These are phyloP conservation scores for Epizoanthus fatuus DNA, from an alignment of 92 coral and sea anemone species.

Conservation along the genomic window DNA sequence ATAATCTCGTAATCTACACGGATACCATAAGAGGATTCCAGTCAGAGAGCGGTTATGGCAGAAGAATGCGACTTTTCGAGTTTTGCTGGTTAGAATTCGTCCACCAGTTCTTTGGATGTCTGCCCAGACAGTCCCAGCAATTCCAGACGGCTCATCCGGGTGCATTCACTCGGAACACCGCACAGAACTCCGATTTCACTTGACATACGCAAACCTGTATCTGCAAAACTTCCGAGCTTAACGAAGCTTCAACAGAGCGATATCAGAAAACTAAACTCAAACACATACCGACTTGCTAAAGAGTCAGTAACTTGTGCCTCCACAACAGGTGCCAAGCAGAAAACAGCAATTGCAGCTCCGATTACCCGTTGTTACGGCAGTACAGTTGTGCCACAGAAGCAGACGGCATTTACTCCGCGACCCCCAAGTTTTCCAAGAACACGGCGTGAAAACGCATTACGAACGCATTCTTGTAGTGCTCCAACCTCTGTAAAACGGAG, in stretches of 20 bases:
- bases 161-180: not conserved
- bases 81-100: not conserved
- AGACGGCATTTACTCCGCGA: conserved; percentile 8
- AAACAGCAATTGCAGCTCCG: not conserved
- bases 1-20: not conserved
- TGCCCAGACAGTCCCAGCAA: not conserved
- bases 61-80: not conserved
- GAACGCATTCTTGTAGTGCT: conserved; percentile 16
- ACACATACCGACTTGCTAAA: not conserved
- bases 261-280: not conserved
- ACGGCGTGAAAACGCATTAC: conserved; percentile 12
- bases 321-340: not conserved
- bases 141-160: not conserved
- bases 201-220: conserved; percentile 9
- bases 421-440: conserved; percentile 33
- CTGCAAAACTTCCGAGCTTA: conserved; percentile 24
- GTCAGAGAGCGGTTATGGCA: not conserved
- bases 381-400: not conserved
- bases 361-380: not conserved
- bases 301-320: not conserved
- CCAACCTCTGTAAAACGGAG: not conserved
- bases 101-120: not conserved
- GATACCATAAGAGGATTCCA: not conserved
- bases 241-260: not conserved
- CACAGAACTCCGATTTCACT: not conserved